Conservation (phyloP, 2,888 invertebrate genomes). For the Ochropleura leucogaster region DNA sequence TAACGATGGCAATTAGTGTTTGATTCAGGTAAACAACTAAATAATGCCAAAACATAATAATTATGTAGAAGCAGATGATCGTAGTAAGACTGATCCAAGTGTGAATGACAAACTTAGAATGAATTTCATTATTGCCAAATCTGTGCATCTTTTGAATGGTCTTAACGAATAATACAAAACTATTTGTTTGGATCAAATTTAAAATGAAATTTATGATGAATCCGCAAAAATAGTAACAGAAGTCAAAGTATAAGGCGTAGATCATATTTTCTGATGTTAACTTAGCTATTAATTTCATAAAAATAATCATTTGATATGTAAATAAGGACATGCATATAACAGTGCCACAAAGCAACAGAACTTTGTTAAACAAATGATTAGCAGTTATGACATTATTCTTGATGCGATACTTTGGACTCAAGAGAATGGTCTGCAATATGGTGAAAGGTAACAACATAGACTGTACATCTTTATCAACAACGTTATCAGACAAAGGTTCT, state of each 20-base stretch:
- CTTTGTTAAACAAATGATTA: too few relatives aligned
- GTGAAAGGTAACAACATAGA: constrained; percentile 10
- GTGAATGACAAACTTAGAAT: background rate
- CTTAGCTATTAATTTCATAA: too few relatives aligned
- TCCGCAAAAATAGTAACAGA: background rate
- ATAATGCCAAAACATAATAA: background rate
- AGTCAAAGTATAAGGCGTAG: background rate
- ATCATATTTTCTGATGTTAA: too few relatives aligned
- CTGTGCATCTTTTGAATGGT: constrained; percentile 7
- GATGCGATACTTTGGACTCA: constrained; percentile 25
- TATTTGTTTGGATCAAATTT: background rate
- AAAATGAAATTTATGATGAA: background rate
- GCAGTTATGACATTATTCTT: too few relatives aligned
- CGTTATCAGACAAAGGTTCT: background rate
- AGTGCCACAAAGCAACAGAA: too few relatives aligned
- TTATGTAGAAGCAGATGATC: background rate
- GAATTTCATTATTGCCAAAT: background rate
- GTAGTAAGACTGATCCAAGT: background rate
- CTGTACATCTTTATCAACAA: constrained; percentile 16
- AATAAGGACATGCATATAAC: too few relatives aligned
- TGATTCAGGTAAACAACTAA: too few relatives aligned
- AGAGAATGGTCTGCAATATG: background rate
- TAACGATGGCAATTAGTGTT: background rate
- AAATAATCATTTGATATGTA: too few relatives aligned
- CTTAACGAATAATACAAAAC: background rate